Evolutionary conservation across 92 coral and sea anemone genomes (phyloP), one percentile per base, ranked within the genome.

Genomic region (Epizoanthus fatuus): DNA sequence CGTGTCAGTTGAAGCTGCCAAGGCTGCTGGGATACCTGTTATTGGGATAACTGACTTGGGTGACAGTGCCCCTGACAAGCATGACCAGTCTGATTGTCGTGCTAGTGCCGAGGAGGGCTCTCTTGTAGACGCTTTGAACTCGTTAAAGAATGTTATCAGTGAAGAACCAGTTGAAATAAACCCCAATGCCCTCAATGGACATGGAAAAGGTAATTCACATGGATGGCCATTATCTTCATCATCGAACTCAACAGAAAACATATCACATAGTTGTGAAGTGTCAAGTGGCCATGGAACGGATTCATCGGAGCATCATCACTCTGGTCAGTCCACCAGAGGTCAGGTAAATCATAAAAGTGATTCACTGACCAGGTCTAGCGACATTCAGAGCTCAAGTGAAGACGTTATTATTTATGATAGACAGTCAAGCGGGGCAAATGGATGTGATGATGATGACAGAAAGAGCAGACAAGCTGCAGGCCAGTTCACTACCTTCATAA

Each of bases 1-100:
- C 7, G 92, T 93, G 77, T 89, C 99, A 15, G 81, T 84, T 39
- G 99, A 94, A 87, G 89, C 99, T 13, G 99, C 99, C 40, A 86
- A 89, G 72, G 99, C 99, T 54, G 98, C 98, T 68, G 99, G 99
- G 39, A 91, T 96, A 72, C 99, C 99, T 15, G 95, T 96, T n/a
- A 94, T 96, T 71, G 95, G 89, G 17, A 63, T 72, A 3, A 57
- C 42, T 63, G 62, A 79, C 7, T 4, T 35, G 29, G 63, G n/a
- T 10, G 56, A 29, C 53, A 19, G 42, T 42, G 15, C 13, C 12
- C 13, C 56, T n/a, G 39, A 59, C 4, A 13, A 59, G 20, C n/a
- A 19, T 13, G 62, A 38, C 37, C 59, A 55, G 76, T 35, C 45
- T 37, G 74, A 67, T 10, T 80, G 47, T 11, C 29, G 20, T 25